Evolutionary conservation across 2,797 vertebrate genomes (phyloP).

Genomic region (Hyperoplus immaculatus): DNA sequence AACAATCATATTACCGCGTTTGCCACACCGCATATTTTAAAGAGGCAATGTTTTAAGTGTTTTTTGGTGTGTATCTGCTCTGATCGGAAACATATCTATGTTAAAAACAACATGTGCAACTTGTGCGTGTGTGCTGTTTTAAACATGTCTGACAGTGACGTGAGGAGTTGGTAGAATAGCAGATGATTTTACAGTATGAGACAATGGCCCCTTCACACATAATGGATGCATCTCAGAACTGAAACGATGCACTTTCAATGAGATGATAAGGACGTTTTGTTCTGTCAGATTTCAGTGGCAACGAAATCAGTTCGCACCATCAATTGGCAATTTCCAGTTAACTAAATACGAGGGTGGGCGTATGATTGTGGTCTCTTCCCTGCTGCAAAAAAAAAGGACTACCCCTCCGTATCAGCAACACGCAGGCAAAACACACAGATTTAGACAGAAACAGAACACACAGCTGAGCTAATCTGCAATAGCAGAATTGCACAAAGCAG

Average conservation of each 20-base stretch:
- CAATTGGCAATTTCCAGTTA: slow-evolving; percentile 29
- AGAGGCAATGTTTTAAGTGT: not conserved
- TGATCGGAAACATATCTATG: no score
- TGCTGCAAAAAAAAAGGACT: slow-evolving; percentile 43
- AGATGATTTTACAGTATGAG: slow-evolving; percentile 24
- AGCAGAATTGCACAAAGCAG: not conserved
- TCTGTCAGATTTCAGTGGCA: slow-evolving; percentile 41
- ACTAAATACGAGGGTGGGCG: slow-evolving; percentile 19
- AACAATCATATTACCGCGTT: slow-evolving; percentile 12
- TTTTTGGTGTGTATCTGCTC: no score
- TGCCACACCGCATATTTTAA: not conserved
- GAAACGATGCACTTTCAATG: slow-evolving; percentile 38
- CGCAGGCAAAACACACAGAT: slow-evolving; percentile 50
- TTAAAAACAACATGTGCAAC: not conserved
- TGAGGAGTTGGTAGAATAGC: not conserved
- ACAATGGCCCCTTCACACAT: slow-evolving; percentile 33
- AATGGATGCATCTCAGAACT: slow-evolving; percentile 32
- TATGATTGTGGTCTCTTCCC: slow-evolving; percentile 18
- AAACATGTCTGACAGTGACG: not conserved
- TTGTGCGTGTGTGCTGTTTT: slow-evolving; percentile 4
- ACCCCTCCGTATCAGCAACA: slow-evolving; percentile 16
- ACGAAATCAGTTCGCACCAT: slow-evolving; percentile 38
- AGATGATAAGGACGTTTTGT: slow-evolving; percentile 41
- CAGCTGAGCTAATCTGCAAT: slow-evolving; percentile 26
- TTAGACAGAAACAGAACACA: slow-evolving; percentile 26